Evolutionary conservation across 2,113 vertebrate species (phyloP).

Genomic region (Marmota flaviventris): DNA sequence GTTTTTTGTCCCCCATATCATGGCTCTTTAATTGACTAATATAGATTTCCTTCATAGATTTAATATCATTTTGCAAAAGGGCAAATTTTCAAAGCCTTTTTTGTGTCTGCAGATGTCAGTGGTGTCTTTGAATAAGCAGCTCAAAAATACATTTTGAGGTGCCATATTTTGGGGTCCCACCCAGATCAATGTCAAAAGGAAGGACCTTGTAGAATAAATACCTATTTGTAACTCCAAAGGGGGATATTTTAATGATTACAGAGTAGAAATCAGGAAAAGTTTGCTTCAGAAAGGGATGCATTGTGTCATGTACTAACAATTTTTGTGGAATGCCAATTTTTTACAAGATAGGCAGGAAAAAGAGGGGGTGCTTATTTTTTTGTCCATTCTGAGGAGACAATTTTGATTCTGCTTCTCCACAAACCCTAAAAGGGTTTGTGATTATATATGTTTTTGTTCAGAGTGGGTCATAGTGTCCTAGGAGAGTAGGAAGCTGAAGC

Average conservation of each 20-base stretch:
- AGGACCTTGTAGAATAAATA: background rate
- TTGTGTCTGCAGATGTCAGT: too few species aligned
- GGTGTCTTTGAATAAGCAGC: too few species aligned
- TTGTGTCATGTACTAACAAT: background rate
- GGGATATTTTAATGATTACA: background rate
- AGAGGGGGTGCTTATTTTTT: background rate
- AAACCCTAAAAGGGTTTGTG: background rate
- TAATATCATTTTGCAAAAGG: too few species aligned
- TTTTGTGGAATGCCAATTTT: background rate
- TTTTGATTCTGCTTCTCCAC: background rate
- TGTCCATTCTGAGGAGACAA: background rate
- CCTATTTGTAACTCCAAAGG: background rate
- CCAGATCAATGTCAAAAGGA: too few species aligned
- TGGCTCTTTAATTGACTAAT: too few species aligned
- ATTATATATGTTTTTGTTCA: background rate
- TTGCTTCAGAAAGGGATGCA: background rate
- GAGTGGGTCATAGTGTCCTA: too few species aligned
- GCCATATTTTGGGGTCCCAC: too few species aligned
- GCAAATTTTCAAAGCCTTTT: too few species aligned
- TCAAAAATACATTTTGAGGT: too few species aligned
- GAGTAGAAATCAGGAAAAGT: background rate
- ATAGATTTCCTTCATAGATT: too few species aligned
- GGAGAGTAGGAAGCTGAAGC: too few species aligned
- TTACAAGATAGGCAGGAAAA: background rate
- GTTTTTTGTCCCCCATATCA: too few species aligned